phyloP scores from a whole-genome alignment of 2,797 vertebrate genomes.

The Taeniopygia guttata region DNA sequence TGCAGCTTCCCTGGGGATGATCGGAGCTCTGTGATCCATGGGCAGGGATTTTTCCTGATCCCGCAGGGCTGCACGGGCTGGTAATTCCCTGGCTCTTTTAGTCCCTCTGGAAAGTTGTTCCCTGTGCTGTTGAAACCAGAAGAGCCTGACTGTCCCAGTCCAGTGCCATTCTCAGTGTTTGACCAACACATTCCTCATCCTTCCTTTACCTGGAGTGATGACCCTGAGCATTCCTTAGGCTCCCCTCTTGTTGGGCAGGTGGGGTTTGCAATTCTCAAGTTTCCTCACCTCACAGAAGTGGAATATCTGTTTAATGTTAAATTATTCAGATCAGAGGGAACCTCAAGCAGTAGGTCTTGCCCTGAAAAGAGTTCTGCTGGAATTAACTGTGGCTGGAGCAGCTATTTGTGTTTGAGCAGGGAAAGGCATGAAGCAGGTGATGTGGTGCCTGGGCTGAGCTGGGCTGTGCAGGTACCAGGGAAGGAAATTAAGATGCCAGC shows the following conservation, averaged over 20 bases:
- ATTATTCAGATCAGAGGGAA: not conserved
- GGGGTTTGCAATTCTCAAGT: not conserved
- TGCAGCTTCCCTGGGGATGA: not conserved
- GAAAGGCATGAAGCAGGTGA: accelerated
- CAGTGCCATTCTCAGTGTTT: not conserved
- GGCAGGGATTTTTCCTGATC: not conserved
- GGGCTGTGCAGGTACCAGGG: not conserved
- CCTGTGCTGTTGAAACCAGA: not conserved
- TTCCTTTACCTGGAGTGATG: not conserved
- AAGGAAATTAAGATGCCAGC: not conserved
- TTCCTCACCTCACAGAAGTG: not conserved
- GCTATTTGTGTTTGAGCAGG: not conserved
- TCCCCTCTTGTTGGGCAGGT: not conserved
- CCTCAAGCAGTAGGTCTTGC: not conserved
- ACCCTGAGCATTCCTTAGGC: not conserved
- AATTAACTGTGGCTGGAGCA: not conserved
- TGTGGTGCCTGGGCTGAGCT: not conserved
- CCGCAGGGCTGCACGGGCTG: not conserved
- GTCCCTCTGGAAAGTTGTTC: not conserved
- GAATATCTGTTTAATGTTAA: not conserved
- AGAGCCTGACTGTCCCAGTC: not conserved
- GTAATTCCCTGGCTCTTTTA: not conserved
- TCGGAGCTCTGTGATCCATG: not conserved
- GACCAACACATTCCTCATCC: not conserved
- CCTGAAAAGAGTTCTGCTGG: not conserved